Evolutionary conservation across 2,113 vertebrate genomes (phyloP), one percentile per base, ranked within the genome.

Genomic region (Dendrocopos noguchii): DNA sequence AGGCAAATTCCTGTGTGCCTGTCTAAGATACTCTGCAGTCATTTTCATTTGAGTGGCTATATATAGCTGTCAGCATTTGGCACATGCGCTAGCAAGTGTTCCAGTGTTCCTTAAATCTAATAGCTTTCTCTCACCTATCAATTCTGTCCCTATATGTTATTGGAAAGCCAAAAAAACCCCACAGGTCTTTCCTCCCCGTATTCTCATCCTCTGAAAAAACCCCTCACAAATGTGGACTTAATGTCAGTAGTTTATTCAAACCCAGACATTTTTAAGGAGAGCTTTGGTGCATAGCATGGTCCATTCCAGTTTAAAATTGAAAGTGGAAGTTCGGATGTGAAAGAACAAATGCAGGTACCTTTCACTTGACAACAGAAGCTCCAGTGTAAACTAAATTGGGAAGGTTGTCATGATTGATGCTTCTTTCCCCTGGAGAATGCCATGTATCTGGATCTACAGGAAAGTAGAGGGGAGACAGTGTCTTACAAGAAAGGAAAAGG

Each of bases 1-100:
- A 74, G 46, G 33, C 66, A 83, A 90, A 87, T 85, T 93, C 71
- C 39, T 88, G 0, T 95, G 92, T 94, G 70, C 73, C 57, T 83
- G 72, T 39, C 10, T 82, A 60, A 90, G 78, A 88, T 47, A 36
- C 72, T 78, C 68, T 83, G 71, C 79, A 88, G 82, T 92, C 73
- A 19, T 76, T 83, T 87, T 83, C 22, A 2, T 87, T 89, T 4
- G 5, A 77, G 27, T 73, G 66, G 33, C 65, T 95, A 95, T 90
- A 85, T 95, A 91, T 92, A 90, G 94, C 72, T 85, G 66, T 86
- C 80, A 93, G 87, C 79, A 91, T 92, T 76, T 92, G 90, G 77
- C 91, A 80, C n/a, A 80, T 0, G 1, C 1, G 0, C 80, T 67
- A 55, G 77, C 73, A 85, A 88, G 33, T 79, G 53, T 92, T 88